Evolutionary conservation across 2,113 vertebrate genomes (phyloP).

Genomic region (Anolis carolinensis): DNA sequence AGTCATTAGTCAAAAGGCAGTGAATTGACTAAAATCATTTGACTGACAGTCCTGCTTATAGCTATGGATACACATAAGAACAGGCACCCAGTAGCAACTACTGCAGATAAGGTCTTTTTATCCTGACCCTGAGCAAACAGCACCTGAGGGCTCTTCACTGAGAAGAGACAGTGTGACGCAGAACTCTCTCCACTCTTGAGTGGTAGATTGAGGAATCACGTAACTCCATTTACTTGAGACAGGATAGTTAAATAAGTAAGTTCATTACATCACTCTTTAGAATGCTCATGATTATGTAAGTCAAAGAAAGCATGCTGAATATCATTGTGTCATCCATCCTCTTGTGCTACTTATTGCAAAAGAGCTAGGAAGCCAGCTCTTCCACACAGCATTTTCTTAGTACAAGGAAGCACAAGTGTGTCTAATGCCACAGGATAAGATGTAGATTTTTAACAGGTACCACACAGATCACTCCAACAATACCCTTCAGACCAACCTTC

Average conservation of each 20-base stretch:
- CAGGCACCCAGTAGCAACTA: not conserved
- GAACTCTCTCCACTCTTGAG: fast-evolving
- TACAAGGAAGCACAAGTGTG: not conserved
- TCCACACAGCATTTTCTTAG: slow-evolving; percentile 45
- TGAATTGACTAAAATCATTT: not conserved
- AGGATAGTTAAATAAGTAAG: not conserved
- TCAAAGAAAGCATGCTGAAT: not conserved
- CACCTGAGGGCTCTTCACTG: not conserved
- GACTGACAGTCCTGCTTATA: not conserved
- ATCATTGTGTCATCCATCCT: not conserved
- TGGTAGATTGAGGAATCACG: not conserved
- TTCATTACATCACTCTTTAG: not conserved
- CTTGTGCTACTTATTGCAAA: not conserved
- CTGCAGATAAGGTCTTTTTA: not conserved
- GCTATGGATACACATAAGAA: no score
- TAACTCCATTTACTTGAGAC: slow-evolving; percentile 8
- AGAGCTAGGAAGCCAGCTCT: fast-evolving
- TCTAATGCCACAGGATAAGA: not conserved
- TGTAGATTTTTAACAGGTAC: slow-evolving; percentile 12
- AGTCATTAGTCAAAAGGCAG: not conserved
- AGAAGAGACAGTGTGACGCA: not conserved
- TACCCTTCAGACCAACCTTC: slow-evolving; percentile 79
- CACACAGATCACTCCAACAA: slow-evolving; percentile 53
- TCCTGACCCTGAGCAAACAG: not conserved
- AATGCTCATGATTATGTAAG: fast-evolving